Conservation (phyloP, 2,797 vertebrate genomes). For the Parotocinclus haroldoi region DNA sequence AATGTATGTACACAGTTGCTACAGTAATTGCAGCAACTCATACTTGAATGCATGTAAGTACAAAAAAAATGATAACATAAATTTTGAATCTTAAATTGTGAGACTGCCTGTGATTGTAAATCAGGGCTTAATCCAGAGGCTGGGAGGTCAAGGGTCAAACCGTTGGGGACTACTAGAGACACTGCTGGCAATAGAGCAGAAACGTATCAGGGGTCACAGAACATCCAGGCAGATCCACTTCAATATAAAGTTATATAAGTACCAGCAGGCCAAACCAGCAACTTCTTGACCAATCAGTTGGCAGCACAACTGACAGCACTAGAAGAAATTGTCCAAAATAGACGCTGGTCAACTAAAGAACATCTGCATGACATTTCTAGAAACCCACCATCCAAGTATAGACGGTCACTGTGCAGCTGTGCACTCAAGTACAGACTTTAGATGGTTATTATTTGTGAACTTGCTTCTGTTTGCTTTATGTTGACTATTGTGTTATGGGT, state of each 20-base stretch:
- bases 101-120: constrained; percentile 34
- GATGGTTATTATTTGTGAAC: constrained; percentile 30
- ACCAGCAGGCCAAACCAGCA: constrained; percentile 26
- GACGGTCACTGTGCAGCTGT: constrained; percentile 10
- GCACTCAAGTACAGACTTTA: constrained; percentile 33
- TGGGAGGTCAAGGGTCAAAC: constrained; percentile 30
- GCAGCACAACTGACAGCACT: not conserved
- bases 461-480: constrained; percentile 53
- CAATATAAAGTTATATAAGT: constrained; percentile 39
- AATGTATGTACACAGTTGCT: too few species aligned
- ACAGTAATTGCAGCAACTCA: too few species aligned
- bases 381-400: constrained; percentile 14
- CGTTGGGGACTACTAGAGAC: constrained; percentile 34
- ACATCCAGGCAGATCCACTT: constrained; percentile 28
- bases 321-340: constrained; percentile 20
- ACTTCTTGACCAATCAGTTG: constrained; percentile 17
- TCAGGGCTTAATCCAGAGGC: constrained; percentile 35
- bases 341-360: constrained; percentile 11
- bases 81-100: too few species aligned
- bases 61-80: too few species aligned
- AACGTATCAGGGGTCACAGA: constrained; percentile 35
- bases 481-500: constrained; percentile 53
- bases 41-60: too few species aligned
- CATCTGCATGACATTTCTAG: constrained; percentile 26
- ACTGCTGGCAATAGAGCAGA: constrained; percentile 27